Conservation (phyloP, 2,888 invertebrate species). For the Drosophila infuscata region DNA sequence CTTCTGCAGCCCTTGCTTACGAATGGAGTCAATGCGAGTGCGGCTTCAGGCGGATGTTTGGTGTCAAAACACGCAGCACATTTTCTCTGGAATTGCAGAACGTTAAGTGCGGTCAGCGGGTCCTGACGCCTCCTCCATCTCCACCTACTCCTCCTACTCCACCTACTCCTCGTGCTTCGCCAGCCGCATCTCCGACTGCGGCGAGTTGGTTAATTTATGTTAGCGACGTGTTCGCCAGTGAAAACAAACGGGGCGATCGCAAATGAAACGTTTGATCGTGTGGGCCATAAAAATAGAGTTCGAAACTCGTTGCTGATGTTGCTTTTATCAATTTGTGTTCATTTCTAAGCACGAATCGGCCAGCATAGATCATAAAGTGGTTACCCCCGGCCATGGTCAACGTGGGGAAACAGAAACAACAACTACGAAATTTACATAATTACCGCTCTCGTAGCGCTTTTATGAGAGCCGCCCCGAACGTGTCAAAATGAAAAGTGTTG, state of each 20-base stretch:
- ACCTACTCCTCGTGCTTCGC: neutral
- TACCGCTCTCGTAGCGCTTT: constrained; percentile 74
- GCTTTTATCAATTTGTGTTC: constrained; percentile 76
- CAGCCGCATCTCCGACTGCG: neutral
- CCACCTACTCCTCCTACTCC: neutral
- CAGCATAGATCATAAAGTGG: constrained; percentile 75
- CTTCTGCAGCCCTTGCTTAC: constrained; percentile 8
- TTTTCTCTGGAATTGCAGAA: constrained; percentile 65
- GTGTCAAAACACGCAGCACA: constrained; percentile 71
- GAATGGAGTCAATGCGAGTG: constrained; percentile 45
- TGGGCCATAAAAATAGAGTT: constrained; percentile 65
- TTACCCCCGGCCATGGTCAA: constrained; percentile 57
- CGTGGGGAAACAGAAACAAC: constrained; percentile 38
- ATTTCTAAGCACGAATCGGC: constrained; percentile 71
- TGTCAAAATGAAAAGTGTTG: constrained; percentile 83
- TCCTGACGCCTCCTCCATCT: constrained; percentile 30
- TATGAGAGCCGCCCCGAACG: constrained; percentile 70
- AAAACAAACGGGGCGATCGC: constrained; percentile 57
- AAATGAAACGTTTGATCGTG: constrained; percentile 57
- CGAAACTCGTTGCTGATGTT: constrained; percentile 37
- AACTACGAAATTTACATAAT: constrained; percentile 75
- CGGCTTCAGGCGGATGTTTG: constrained; percentile 75
- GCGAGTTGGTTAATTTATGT: constrained; percentile 66
- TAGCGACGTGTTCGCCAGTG: constrained; percentile 71
- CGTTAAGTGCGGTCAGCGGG: constrained; percentile 33